Conservation (phyloP, 2,888 invertebrate genomes). For the Epinotia bilunana region DNA sequence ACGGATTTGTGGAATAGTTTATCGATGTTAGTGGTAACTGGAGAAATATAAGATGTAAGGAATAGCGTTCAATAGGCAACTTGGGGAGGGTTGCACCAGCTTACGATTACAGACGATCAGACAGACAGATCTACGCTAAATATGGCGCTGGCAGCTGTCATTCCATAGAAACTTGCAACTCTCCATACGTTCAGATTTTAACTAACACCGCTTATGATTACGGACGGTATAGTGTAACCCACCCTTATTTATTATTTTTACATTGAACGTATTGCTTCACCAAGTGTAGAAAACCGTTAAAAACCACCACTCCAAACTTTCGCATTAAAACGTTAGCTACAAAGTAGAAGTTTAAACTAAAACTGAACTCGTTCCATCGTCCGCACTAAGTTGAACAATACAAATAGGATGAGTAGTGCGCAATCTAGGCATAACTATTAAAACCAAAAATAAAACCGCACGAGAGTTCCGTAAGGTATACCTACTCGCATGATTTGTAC, state of each 20-base stretch:
- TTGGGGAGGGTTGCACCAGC: too few species aligned
- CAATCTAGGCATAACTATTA: background rate
- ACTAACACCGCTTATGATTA: too few species aligned
- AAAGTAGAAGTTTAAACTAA: constrained; percentile 5
- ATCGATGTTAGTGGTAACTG: background rate
- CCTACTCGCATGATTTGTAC: too few species aligned
- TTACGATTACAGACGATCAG: too few species aligned
- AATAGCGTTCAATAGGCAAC: background rate
- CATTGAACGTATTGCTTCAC: background rate
- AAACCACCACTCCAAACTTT: constrained; percentile 8
- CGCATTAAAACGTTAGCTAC: constrained; percentile 5
- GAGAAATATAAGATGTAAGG: background rate
- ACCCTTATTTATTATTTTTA: background rate
- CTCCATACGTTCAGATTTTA: too few species aligned
- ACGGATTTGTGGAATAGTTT: background rate
- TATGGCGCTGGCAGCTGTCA: too few species aligned
- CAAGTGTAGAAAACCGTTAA: background rate
- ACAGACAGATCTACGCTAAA: too few species aligned
- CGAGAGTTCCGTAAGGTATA: too few species aligned
- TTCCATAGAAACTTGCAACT: too few species aligned
- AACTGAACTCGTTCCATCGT: background rate
- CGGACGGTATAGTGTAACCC: too few species aligned
- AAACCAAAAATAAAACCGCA: background rate
- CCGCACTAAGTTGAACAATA: background rate
- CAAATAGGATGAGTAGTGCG: background rate